Percentiles rank a stretch among this genome's conserved stretches.
Conservation (phyloP, 2,888 invertebrate species). For the Petrophora chlorosata region DNA sequence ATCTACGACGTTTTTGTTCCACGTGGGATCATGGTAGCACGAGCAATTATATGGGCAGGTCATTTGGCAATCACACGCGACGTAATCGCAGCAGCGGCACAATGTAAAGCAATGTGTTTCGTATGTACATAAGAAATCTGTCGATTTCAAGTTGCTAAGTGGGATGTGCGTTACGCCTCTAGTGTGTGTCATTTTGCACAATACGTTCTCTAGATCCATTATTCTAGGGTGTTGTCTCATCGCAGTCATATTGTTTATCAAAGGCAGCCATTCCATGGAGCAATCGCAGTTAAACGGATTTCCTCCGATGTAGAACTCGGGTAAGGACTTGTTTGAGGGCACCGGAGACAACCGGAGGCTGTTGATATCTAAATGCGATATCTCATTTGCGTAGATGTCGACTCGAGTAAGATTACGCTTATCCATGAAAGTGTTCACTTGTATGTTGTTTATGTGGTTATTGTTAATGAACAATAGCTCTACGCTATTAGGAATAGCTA, state of each 20-base stretch:
- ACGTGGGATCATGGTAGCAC: slow-evolving; percentile 97
- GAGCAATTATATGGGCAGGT: slow-evolving; percentile 96
- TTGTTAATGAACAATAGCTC: slow-evolving; percentile 94
- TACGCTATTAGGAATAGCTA: slow-evolving; percentile 94
- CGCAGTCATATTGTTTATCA: slow-evolving; percentile 93
- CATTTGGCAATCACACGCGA: slow-evolving; percentile 98
- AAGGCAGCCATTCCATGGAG: slow-evolving; percentile 97
- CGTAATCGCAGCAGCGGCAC: slow-evolving; percentile 97
- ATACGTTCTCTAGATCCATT: slow-evolving; percentile 93
- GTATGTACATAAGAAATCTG: slow-evolving; percentile 95
- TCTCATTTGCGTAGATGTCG: slow-evolving; percentile 94
- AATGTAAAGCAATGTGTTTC: slow-evolving; percentile 96
- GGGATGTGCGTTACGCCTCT: slow-evolving; percentile 91
- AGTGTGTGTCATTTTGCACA: slow-evolving; percentile 93
- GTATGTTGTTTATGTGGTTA: slow-evolving; percentile 92
- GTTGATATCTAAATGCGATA: slow-evolving; percentile 92
- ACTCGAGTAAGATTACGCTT: slow-evolving; percentile 93
- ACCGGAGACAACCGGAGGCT: slow-evolving; percentile 90
- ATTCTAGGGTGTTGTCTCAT: slow-evolving; percentile 93
- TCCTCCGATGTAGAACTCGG: slow-evolving; percentile 95
- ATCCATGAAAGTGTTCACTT: slow-evolving; percentile 93
- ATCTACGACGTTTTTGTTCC: slow-evolving; percentile 96
- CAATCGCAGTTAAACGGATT: slow-evolving; percentile 98
- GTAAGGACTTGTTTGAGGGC: slow-evolving; percentile 88
- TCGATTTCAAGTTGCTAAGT: slow-evolving; percentile 88